Base-by-base conservation (phyloP, 2,113 vertebrate species). In the Crotalus tigris region DNA sequence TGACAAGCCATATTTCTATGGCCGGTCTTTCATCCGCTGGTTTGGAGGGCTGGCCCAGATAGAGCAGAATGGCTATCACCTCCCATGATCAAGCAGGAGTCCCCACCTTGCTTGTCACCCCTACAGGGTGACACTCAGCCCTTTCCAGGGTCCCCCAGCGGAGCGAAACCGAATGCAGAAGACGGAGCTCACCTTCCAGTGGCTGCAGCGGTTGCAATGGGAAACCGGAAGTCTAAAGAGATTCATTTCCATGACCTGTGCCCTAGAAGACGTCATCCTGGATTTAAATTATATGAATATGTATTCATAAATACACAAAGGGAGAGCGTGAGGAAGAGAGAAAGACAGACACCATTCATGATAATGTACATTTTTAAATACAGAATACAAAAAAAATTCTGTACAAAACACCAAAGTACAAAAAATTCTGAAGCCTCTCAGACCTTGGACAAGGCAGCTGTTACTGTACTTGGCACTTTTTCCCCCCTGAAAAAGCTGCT, bases 271-370 rank as follows among this genome's bases (percentile, higher is more conserved):
- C 15, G 57, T 58, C 39, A 29, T 58, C 5, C 10, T 90, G 89
- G 61, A 61, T 69, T 75, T 51, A 69, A 53, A 69, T n/a, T 51
- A 29, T 69, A 51, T 33, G 59, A 19, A 64, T 64, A 94, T 55
- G 94, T 96, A 97, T 93, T 53, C 51, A 53, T 69, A 24, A 39
- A 69, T 53, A 29, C 86, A 91, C 17, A 81, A 44, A 81, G 17
- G 15, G 17, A 81, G 33, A 44, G 17, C 21, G 7, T 33, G 29
- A 69, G 29, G 15, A 4, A 75, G 12, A 64, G 26, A 75, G 69
- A 75, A 1, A 81, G 33, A 21, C 21, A 81, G 75, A 44, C 17
- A 39, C 3, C 33, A 39, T 8, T 81, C 69, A 39, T 1, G 17
- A 39, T 39, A 17, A 81, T 8, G 1, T 81, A 81, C 39, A 39